Percentiles rank a stretch among this genome's conserved stretches.
Evolutionary conservation across 2,113 vertebrate species (phyloP).

Genomic region (human (Homo sapiens)): DNA sequence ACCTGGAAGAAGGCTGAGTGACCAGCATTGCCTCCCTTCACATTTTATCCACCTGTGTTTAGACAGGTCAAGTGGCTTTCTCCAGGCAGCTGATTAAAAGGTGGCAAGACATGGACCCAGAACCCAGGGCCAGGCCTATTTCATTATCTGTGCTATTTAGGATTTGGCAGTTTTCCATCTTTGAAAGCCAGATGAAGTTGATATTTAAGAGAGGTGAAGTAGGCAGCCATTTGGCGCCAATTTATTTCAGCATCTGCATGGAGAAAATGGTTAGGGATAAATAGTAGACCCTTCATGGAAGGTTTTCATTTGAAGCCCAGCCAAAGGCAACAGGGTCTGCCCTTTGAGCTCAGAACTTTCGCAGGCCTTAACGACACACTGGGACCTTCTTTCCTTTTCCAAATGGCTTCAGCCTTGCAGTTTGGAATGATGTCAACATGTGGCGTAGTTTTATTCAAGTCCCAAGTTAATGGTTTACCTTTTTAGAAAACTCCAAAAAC

Average conservation of each 20-base stretch:
- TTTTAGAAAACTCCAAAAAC: constrained; percentile 45
- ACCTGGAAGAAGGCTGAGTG: neutral
- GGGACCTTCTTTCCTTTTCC: neutral
- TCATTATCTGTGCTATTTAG: neutral
- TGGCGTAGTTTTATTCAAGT: neutral
- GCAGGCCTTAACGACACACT: neutral
- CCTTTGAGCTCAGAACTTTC: constrained; percentile 58
- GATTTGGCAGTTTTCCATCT: rapidly evolving
- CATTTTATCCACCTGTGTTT: neutral
- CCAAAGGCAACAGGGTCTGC: constrained; percentile 38
- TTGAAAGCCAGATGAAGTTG: neutral
- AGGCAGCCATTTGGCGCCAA: neutral
- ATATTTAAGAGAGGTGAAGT: neutral
- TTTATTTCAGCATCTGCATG: neutral
- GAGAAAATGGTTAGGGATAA: neutral
- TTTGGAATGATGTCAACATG: neutral
- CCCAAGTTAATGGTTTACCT: constrained; percentile 51
- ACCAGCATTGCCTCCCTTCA: neutral
- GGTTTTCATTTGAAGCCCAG: constrained; percentile 20
- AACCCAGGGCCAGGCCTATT: neutral
- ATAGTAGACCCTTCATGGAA: neutral
- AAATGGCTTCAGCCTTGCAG: neutral
- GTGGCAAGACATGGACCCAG: neutral
- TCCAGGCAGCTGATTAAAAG: neutral
- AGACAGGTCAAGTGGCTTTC: neutral